Conservation (phyloP, 2,888 invertebrate genomes). For the Oeneis ivallda region DNA sequence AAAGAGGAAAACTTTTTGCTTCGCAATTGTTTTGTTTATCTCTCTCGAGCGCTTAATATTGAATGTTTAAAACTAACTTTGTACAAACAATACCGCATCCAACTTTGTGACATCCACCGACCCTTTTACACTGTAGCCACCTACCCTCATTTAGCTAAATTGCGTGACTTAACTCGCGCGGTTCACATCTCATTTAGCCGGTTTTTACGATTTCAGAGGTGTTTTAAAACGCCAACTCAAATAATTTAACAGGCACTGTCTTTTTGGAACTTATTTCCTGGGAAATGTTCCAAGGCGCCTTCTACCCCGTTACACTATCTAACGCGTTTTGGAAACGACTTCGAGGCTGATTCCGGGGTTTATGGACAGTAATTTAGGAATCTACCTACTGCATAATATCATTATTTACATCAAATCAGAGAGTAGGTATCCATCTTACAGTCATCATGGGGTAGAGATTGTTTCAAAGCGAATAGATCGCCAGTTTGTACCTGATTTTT, state of each 20-base stretch:
- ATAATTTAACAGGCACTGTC: conserved; percentile 31
- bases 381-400: no score
- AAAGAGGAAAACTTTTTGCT: conserved; percentile 12
- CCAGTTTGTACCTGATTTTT: no score
- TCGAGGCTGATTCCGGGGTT: neutral
- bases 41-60: conserved; percentile 17
- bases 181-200: conserved; percentile 69
- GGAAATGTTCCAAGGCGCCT: conserved; percentile 16
- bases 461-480: no score
- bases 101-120: conserved; percentile 35
- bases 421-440: no score
- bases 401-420: no score
- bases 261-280: conserved; percentile 29
- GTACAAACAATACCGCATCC: conserved; percentile 25
- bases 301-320: conserved; percentile 6
- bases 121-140: conserved; percentile 46
- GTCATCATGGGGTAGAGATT: no score
- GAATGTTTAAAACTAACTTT: conserved; percentile 30
- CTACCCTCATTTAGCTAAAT: conserved; percentile 61
- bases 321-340: neutral
- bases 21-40: conserved; percentile 18
- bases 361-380: neutral
- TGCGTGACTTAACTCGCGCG: conserved; percentile 63
- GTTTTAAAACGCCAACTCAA: conserved; percentile 34
- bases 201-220: conserved; percentile 58